Percentiles rank a stretch among this genome's conserved stretches.
Conservation (phyloP, 1,140 invertebrate species). For the Neomicropteryx cornuta region DNA sequence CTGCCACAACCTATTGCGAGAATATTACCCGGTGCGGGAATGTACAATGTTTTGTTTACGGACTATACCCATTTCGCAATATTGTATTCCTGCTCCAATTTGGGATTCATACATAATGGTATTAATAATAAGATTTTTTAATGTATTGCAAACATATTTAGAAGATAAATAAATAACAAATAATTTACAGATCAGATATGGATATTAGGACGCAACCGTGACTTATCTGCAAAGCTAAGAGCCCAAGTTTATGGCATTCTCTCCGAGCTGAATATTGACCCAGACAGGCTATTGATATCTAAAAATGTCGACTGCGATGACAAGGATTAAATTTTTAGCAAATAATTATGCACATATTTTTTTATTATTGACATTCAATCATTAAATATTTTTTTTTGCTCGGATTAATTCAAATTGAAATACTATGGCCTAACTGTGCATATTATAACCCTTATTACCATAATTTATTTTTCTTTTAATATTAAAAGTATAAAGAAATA, state of each 20-base stretch:
- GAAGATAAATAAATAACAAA: too few species aligned
- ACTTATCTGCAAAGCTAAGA: constrained; percentile 43
- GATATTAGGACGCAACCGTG: constrained; percentile 46
- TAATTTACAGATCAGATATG: constrained; percentile 52
- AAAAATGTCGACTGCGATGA: constrained; percentile 53
- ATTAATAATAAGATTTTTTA: too few species aligned
- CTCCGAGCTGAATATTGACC: constrained; percentile 41
- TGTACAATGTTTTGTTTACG: constrained; percentile 56
- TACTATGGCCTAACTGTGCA: too few species aligned
- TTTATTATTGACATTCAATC: background rate
- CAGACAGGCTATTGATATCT: constrained; percentile 49
- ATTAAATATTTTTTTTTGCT: too few species aligned
- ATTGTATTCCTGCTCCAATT: constrained; percentile 57
- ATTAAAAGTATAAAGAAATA: too few species aligned
- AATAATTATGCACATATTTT: constrained; percentile 1
- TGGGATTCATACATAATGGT: constrained; percentile 44
- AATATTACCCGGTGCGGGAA: constrained; percentile 53
- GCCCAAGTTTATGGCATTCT: constrained; percentile 47
- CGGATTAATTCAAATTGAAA: too few species aligned
- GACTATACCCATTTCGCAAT: constrained; percentile 60
- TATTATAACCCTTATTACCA: too few species aligned
- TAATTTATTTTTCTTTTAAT: too few species aligned
- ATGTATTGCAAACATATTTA: too few species aligned
- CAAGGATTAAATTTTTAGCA: constrained; percentile 46
- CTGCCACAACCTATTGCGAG: constrained; percentile 49